phyloP scores from a whole-genome alignment of 2,113 vertebrate species.

The Sterrhoptilus dennistouni region DNA sequence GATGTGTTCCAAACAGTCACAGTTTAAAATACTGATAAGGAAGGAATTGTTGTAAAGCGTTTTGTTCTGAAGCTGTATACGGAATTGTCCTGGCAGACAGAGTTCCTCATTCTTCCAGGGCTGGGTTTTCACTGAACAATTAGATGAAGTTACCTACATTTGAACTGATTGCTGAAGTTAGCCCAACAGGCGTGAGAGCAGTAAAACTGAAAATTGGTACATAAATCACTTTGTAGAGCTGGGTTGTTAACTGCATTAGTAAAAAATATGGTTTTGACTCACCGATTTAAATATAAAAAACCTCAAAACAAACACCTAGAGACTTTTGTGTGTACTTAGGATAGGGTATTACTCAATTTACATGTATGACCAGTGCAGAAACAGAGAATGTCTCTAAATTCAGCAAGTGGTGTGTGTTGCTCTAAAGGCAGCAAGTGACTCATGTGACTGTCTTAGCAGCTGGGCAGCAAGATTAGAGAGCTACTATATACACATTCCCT shows the following conservation, averaged over 20 bases:
- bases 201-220: neutral
- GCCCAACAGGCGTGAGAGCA: neutral
- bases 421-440: constrained; percentile 68
- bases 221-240: neutral
- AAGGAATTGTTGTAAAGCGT: neutral
- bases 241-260: neutral
- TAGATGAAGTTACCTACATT: neutral
- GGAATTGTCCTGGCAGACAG: neutral
- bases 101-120: neutral
- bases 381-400: constrained; percentile 50
- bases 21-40: constrained; percentile 35
- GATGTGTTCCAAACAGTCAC: neutral
- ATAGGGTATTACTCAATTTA: neutral
- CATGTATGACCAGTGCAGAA: neutral
- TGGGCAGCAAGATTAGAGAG: constrained; percentile 65
- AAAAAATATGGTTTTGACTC: neutral
- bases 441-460: constrained; percentile 66
- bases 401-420: constrained; percentile 59
- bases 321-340: neutral
- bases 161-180: neutral
- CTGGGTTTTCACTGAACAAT: neutral
- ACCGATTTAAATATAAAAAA: neutral
- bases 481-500: constrained; percentile 58
- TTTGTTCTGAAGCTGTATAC: neutral
- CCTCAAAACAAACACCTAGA: neutral